Evolutionary conservation across 2,888 invertebrate genomes (phyloP).

Genomic region (Sussaba pulchella): DNA sequence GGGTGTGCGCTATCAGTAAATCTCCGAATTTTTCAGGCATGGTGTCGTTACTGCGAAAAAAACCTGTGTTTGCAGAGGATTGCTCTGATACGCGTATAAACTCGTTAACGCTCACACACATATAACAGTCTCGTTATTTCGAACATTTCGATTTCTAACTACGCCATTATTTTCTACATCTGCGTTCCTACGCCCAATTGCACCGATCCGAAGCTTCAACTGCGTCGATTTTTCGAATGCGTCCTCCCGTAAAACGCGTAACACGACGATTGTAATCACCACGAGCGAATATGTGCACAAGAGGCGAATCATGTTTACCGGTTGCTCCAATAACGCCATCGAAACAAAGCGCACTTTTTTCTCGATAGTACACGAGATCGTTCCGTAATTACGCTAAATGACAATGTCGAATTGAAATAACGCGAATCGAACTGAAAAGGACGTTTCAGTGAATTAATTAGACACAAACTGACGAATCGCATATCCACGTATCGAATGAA

Average conservation of each 20-base stretch:
- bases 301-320: not conserved
- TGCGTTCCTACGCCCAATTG: not conserved
- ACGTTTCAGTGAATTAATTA: not conserved
- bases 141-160: conserved; percentile 17
- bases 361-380: not conserved
- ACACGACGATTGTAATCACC: conserved; percentile 14
- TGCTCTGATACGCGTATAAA: not conserved
- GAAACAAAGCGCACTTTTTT: conserved; percentile 1
- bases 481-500: not conserved
- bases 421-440: not conserved
- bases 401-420: not conserved
- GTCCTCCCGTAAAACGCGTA: not conserved
- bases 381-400: conserved; percentile 4
- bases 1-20: conserved; percentile 3
- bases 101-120: not conserved
- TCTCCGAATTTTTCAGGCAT: not conserved
- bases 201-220: not conserved
- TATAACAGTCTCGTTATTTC: conserved; percentile 5
- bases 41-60: not conserved
- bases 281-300: not conserved
- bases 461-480: not conserved
- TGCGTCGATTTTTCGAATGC: not conserved
- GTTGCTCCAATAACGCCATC: not conserved
- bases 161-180: not conserved
- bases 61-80: not conserved